Evolutionary conservation across 2,888 invertebrate genomes (phyloP), one percentile per base, ranked within the genome.

Genomic region (Serripes groenlandicus): DNA sequence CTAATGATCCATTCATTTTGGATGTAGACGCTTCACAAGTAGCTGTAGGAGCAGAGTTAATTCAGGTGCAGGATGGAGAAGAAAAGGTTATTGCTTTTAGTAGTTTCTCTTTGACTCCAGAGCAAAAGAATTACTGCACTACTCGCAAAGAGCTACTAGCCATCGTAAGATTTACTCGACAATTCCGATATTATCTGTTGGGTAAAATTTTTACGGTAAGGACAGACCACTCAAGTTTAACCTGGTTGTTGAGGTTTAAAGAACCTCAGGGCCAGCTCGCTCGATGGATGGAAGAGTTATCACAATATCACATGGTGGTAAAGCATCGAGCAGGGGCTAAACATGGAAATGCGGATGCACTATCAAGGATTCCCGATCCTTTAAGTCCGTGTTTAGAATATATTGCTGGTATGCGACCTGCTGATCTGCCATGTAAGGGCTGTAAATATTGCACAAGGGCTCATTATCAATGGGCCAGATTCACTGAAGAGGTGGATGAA

Each of bases 51-150:
- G 83, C 75, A 7, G 87, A 79, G 34, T 64, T 88, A 0, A 60
- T 68, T 1, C 89, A 89, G 54, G 70, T 90, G 0, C 87, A 88
- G 52, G 71, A 80, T 11, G 86, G 84, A 0, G 49, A 58, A 3
- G 88, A 85, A 73, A 81, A 62, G 30, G 83, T 81, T 5, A 78
- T 88, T 15, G 66, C 85, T 0, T 88, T 81, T 62, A 70, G 80
- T 7, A 84, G 85, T 26, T 78, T 81, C n/a, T 32, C 81, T 0
- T 66, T 89, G 15, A 60, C 78, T 7, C 66, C 72, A 1, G 83
- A 68, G 52, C 88, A 88, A 37, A 30, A n/a, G n/a, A n/a, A n/a
- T n/a, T 88, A 89, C 56, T 89, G 84, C 54, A 88, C 83, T 5
- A 79, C 79, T 15, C 3, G 71, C 52, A 81, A 83, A 54, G 86